Conservation (phyloP, 30 jellyfish, hydroid and myxozoan species). For the Pelagia noctiluca region DNA sequence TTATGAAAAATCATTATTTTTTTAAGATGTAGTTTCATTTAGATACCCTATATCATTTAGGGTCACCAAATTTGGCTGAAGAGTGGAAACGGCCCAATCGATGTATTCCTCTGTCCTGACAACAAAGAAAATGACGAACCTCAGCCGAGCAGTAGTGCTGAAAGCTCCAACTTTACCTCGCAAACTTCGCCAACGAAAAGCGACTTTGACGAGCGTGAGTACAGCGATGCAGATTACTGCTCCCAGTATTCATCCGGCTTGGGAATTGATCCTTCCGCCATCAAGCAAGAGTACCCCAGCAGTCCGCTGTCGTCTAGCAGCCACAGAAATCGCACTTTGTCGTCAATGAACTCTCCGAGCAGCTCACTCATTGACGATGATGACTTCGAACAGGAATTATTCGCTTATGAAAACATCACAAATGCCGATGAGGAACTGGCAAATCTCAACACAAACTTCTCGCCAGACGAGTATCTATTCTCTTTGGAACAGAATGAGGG, state of each 20-base stretch:
- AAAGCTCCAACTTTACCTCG: conserved; percentile 56
- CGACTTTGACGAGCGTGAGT: conserved; percentile 51
- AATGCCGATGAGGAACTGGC: conserved; percentile 27
- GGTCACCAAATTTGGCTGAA: conserved; percentile 95
- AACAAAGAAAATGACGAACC: conserved; percentile 88
- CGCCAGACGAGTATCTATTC: conserved; percentile 82
- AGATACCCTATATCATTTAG: conserved; percentile 39
- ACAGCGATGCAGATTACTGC: conserved; percentile 16
- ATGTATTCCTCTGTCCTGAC: conserved; percentile 94
- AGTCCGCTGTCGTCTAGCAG: conserved; percentile 36
- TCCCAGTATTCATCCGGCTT: conserved; percentile 68
- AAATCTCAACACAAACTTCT: conserved; percentile 65
- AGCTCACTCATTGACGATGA: conserved; percentile 49
- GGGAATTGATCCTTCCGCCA: conserved; percentile 48
- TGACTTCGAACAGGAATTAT: conserved; percentile 61
- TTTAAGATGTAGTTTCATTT: no score
- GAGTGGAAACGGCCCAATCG: conserved; percentile 96
- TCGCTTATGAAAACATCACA: conserved; percentile 54
- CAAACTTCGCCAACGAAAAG: conserved; percentile 80
- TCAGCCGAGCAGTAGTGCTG: conserved; percentile 14
- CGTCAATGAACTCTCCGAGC: conserved; percentile 82
- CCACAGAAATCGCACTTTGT: conserved; percentile 70
- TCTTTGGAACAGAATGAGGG: conserved; percentile 92
- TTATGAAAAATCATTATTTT: no score
- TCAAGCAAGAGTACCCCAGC: conserved; percentile 26